These are phyloP conservation scores for Sarcophaga subvicina DNA, from an alignment of 2,888 invertebrate species.

Conservation along the genomic window DNA sequence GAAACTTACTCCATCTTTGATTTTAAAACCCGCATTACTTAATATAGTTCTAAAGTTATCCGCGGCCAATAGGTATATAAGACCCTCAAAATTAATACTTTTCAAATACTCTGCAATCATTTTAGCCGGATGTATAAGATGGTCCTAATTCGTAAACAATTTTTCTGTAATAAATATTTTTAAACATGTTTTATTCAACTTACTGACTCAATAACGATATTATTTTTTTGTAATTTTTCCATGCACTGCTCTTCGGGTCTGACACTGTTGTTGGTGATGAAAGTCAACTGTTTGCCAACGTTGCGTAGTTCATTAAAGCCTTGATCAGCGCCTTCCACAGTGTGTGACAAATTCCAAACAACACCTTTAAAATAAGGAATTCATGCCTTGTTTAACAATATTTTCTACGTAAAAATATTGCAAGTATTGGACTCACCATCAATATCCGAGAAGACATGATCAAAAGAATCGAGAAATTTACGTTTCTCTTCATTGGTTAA, in stretches of 20 bases:
- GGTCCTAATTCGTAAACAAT: slow-evolving; percentile 61
- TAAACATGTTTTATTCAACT: not conserved
- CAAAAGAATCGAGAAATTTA: slow-evolving; percentile 82
- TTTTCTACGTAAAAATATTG: not conserved
- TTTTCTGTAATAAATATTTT: not conserved
- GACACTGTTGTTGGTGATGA: slow-evolving; percentile 82
- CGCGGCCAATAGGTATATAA: slow-evolving; percentile 82
- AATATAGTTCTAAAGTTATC: slow-evolving; percentile 78
- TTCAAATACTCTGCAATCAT: slow-evolving; percentile 82
- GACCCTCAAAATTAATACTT: slow-evolving; percentile 82
- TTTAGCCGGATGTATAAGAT: slow-evolving; percentile 81
- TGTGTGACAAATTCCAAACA: slow-evolving; percentile 78
- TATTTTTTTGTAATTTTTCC: slow-evolving; percentile 72
- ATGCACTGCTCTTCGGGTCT: slow-evolving; percentile 74
- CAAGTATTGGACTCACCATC: slow-evolving; percentile 82
- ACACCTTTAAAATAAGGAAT: slow-evolving; percentile 80
- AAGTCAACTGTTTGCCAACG: slow-evolving; percentile 81
- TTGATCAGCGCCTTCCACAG: slow-evolving; percentile 77
- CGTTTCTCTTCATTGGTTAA: slow-evolving; percentile 76
- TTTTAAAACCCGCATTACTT: slow-evolving; percentile 80
- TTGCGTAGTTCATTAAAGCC: slow-evolving; percentile 78
- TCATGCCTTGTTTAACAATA: not conserved
- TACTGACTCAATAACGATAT: slow-evolving; percentile 74
- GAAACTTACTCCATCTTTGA: slow-evolving; percentile 79
- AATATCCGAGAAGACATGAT: slow-evolving; percentile 84